A percentile compares a stretch with the other conserved stretches of the same genome.
phyloP scores from a whole-genome alignment of 2,888 invertebrate genomes.

The Camptogramma bilineatum region DNA sequence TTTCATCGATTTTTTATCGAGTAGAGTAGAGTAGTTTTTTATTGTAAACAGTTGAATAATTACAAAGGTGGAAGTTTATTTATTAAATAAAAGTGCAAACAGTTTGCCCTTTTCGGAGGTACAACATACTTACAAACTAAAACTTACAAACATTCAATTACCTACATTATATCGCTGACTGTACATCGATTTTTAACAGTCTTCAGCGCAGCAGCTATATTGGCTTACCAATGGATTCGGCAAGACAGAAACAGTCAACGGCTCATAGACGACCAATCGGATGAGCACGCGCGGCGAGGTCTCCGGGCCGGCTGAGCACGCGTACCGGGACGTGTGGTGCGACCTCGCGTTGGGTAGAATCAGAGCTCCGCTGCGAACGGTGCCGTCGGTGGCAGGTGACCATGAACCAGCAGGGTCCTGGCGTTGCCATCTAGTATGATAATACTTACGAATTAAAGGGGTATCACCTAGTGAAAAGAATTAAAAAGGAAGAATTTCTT shows the following conservation, averaged over 20 bases:
- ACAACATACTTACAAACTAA: too few species aligned
- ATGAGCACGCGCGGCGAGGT: conserved; percentile 88
- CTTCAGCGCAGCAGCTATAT: neutral
- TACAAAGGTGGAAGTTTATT: too few species aligned
- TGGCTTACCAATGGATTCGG: conserved; percentile 87
- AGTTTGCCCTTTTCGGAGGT: too few species aligned
- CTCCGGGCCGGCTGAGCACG: conserved; percentile 89
- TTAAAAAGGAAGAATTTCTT: too few species aligned
- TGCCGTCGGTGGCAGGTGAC: conserved; percentile 67
- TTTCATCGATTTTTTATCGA: too few species aligned
- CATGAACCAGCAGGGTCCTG: conserved; percentile 74
- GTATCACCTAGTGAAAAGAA: too few species aligned
- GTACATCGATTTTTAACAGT: neutral
- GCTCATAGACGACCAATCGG: conserved; percentile 87
- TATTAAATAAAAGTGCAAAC: too few species aligned
- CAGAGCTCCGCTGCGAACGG: conserved; percentile 68
- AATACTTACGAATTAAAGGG: conserved; percentile 13
- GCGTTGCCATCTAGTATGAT: conserved; percentile 74
- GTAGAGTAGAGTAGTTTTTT: too few species aligned
- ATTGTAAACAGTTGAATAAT: too few species aligned
- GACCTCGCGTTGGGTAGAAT: conserved; percentile 85
- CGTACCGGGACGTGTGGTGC: conserved; percentile 89
- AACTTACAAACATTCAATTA: too few species aligned
- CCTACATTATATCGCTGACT: too few species aligned
- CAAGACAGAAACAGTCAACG: conserved; percentile 87